phyloP scores from a whole-genome alignment of 2,888 invertebrate genomes.

The Uropetala carovei region DNA sequence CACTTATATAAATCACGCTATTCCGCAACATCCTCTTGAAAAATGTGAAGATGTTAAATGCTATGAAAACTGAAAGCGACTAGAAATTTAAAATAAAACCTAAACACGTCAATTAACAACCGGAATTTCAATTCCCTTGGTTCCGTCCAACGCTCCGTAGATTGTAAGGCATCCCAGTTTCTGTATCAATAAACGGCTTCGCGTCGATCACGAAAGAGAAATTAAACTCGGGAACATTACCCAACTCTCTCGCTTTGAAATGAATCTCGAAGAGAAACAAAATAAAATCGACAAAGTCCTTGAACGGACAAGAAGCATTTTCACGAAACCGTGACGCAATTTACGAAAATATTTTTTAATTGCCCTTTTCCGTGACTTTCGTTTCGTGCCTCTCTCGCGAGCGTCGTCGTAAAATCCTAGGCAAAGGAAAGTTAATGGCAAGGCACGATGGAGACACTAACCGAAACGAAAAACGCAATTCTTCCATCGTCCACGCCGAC shows the following conservation, averaged over 20 bases:
- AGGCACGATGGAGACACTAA: no score
- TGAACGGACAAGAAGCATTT: neutral
- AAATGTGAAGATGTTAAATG: no score
- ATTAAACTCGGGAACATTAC: neutral
- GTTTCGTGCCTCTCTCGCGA: neutral
- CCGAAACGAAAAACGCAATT: neutral
- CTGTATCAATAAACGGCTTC: neutral
- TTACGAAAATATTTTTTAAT: conserved; percentile 27
- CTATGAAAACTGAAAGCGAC: no score
- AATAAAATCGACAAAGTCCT: neutral
- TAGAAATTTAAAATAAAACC: no score
- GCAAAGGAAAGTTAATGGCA: no score
- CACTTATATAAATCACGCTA: no score
- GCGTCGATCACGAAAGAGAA: neutral
- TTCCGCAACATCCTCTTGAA: no score
- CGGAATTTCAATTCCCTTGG: neutral
- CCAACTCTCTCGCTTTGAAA: neutral
- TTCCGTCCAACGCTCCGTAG: neutral
- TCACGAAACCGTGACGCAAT: conserved; percentile 23
- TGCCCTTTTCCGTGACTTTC: neutral
- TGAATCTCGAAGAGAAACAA: neutral
- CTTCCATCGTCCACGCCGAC: neutral
- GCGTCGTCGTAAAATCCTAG: no score
- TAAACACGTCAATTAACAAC: no score
- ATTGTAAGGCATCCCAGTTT: neutral